Evolutionary conservation across 2,113 vertebrate genomes (phyloP).

Genomic region (Parotia lawesii): DNA sequence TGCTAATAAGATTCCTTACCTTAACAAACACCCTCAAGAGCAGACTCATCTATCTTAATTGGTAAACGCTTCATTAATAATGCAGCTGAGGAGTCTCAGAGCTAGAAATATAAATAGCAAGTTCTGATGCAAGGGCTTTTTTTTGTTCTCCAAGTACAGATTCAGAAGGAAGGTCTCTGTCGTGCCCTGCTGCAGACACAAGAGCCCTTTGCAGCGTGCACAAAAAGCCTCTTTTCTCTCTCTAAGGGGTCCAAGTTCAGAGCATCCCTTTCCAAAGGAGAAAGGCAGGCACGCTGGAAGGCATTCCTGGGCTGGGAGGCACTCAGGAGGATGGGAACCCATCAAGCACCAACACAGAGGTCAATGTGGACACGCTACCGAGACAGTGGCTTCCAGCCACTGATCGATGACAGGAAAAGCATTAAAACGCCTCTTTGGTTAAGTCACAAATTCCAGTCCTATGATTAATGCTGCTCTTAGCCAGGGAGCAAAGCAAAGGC

Average conservation of each 20-base stretch:
- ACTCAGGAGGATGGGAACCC: background rate
- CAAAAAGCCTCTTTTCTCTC: slow-evolving; percentile 40
- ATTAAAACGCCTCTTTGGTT: slow-evolving; percentile 61
- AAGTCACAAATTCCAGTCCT: slow-evolving; percentile 64
- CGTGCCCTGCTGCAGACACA: background rate
- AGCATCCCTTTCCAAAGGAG: background rate
- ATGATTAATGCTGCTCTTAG: slow-evolving; percentile 47
- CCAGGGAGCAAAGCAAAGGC: slow-evolving; percentile 45
- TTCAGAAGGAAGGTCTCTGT: slow-evolving; percentile 26
- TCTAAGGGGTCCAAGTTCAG: slow-evolving; percentile 1
- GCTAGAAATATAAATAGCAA: slow-evolving; percentile 65
- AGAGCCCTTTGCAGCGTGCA: slow-evolving; percentile 21
- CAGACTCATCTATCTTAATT: slow-evolving; percentile 75
- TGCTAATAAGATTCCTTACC: slow-evolving; percentile 76
- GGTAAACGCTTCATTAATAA: slow-evolving; percentile 77
- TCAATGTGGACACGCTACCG: slow-evolving; percentile 5
- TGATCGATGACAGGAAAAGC: slow-evolving; percentile 61
- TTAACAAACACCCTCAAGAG: slow-evolving; percentile 77
- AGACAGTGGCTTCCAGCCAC: slow-evolving; percentile 39
- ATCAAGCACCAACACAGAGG: background rate
- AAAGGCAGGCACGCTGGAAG: background rate
- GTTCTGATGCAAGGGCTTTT: slow-evolving; percentile 60
- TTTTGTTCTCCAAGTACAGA: slow-evolving; percentile 21
- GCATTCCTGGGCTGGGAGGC: slow-evolving; percentile 3
- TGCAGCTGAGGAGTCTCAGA: slow-evolving; percentile 66